A percentile compares a stretch with the other conserved stretches of the same genome.
Evolutionary conservation across 2,113 vertebrate genomes (phyloP).

Genomic region (Rhabdornis inornatus): DNA sequence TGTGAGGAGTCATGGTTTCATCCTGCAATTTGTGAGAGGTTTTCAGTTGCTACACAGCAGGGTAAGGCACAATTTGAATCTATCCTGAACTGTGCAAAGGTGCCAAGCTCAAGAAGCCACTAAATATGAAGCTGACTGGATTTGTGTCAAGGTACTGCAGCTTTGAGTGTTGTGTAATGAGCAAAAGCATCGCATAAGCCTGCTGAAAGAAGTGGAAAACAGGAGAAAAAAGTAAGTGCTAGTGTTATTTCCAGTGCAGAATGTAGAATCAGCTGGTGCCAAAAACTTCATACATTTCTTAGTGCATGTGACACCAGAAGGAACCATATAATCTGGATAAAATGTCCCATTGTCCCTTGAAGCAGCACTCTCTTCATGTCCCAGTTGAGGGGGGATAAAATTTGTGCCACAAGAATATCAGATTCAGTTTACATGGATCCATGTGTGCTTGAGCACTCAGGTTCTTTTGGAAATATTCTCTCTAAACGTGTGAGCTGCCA

Average conservation of each 20-base stretch:
- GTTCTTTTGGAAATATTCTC: neutral
- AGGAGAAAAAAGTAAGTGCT: neutral
- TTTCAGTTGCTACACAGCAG: neutral
- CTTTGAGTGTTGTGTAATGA: neutral
- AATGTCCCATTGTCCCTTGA: neutral
- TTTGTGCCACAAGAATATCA: neutral
- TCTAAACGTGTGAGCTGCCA: neutral
- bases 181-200: neutral
- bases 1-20: neutral
- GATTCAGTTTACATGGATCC: neutral
- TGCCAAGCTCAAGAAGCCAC: neutral
- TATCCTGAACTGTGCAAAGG: neutral
- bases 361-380: neutral
- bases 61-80: neutral
- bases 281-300: neutral
- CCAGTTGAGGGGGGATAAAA: neutral
- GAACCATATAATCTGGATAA: neutral
- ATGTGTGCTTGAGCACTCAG: neutral
- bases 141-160: neutral
- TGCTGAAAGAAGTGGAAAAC: neutral
- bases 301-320: neutral
- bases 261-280: neutral
- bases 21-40: neutral
- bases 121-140: neutral
- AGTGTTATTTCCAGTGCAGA: constrained; percentile 3